Conservation (phyloP, 92 coral and sea anemone genomes). For the Epizoanthus ramosus region DNA sequence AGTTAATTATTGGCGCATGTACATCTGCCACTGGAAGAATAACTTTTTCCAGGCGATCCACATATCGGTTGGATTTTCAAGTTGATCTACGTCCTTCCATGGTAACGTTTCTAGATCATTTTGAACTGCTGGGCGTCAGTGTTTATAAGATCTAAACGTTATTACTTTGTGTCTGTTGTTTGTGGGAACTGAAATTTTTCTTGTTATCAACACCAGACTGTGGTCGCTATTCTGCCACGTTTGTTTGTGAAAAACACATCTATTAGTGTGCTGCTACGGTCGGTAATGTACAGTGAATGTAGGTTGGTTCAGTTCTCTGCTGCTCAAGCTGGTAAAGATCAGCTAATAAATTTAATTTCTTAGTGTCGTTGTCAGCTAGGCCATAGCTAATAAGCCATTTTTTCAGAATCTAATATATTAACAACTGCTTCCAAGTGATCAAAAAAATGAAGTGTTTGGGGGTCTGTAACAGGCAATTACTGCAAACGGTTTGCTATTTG, state of each 20-base stretch:
- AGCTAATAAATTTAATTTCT: conserved; percentile 23
- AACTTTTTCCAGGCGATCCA: conserved; percentile 41
- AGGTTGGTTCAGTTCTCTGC: conserved; percentile 40
- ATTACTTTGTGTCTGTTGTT: background rate
- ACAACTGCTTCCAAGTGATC: conserved; percentile 11
- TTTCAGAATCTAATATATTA: conserved; percentile 20
- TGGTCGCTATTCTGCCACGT: conserved; percentile 25
- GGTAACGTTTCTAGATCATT: background rate
- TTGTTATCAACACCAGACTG: conserved; percentile 25
- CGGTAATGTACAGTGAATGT: conserved; percentile 30
- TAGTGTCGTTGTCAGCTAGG: conserved; percentile 15
- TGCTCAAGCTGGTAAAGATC: conserved; percentile 41
- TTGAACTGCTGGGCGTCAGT: conserved; percentile 1
- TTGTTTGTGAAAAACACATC: conserved; percentile 30
- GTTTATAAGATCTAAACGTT: conserved; percentile 20
- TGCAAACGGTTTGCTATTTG: conserved; percentile 37
- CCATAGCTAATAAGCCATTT: no score
- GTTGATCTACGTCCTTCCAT: background rate
- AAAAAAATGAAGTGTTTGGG: conserved; percentile 30
- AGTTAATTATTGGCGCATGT: conserved; percentile 24
- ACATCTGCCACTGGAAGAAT: conserved; percentile 28
- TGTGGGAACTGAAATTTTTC: conserved; percentile 28
- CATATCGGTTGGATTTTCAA: conserved; percentile 15
- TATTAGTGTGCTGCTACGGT: conserved; percentile 24
- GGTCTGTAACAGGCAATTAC: conserved; percentile 26